Percentiles rank a stretch among this genome's conserved stretches.
Conservation (phyloP, 2,797 vertebrate species). For the Gallinago solitaria region DNA sequence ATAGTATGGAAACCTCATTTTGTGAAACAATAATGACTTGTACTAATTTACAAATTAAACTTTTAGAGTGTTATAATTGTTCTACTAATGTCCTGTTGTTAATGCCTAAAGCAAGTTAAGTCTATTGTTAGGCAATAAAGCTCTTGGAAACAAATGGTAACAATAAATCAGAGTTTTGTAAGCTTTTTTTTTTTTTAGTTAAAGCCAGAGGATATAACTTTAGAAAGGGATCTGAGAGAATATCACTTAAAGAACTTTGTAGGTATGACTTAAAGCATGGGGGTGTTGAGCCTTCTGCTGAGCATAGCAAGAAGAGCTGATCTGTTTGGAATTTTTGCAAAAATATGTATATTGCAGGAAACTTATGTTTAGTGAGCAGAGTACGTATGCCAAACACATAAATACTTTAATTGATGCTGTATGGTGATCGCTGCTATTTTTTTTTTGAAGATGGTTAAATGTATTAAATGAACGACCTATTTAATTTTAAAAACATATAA, state of each 20-base stretch:
- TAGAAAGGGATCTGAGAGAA: not conserved
- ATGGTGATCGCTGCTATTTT: not conserved
- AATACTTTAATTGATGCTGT: not conserved
- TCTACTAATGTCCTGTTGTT: conserved; percentile 54
- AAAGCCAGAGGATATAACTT: not conserved
- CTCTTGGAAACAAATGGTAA: not conserved
- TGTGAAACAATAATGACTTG: conserved; percentile 64
- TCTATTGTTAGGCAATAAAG: conserved; percentile 23
- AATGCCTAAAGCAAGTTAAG: conserved; percentile 17
- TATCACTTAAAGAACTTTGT: not conserved
- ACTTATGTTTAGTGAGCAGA: not conserved
- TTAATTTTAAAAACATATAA: not conserved
- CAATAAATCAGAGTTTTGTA: conserved; percentile 36
- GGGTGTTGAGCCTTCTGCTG: not conserved
- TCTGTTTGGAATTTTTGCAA: not conserved
- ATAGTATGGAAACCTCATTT: conserved; percentile 61
- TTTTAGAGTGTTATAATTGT: conserved; percentile 52
- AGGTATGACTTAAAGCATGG: not conserved
- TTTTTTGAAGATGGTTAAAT: not conserved
- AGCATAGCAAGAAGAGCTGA: not conserved
- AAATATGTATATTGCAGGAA: not conserved
- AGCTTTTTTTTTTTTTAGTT: not conserved
- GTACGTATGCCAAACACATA: not conserved
- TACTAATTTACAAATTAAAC: conserved; percentile 55
- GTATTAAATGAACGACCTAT: not conserved